Percentiles rank a stretch among this genome's conserved stretches.
Conservation (phyloP, 2,888 invertebrate species). For the Cabera pusaria region DNA sequence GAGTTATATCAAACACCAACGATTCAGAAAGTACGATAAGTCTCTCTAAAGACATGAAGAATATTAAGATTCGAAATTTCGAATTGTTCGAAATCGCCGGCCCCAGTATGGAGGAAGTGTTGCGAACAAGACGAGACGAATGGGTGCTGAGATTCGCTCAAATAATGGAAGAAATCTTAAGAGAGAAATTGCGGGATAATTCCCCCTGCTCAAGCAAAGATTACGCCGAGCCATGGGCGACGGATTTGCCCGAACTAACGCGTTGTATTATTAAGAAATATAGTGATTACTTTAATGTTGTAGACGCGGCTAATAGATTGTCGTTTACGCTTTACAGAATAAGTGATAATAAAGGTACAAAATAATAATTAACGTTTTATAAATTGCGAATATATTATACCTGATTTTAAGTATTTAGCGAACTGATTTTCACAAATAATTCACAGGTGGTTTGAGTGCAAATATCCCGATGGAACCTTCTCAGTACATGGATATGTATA, state of each 20-base stretch:
- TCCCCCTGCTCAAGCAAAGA: conserved; percentile 34
- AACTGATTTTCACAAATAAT: no score
- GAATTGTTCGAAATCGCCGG: conserved; percentile 50
- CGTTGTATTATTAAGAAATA: conserved; percentile 57
- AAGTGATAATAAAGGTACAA: conserved; percentile 51
- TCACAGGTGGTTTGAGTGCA: conserved; percentile 70
- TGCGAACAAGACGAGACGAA: conserved; percentile 57
- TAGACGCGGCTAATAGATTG: conserved; percentile 52
- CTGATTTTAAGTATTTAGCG: no score
- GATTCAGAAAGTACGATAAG: conserved; percentile 2
- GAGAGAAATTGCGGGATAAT: conserved; percentile 52
- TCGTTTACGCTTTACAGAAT: conserved; percentile 45
- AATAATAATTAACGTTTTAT: no score
- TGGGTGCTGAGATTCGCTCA: conserved; percentile 67
- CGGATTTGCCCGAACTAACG: conserved; percentile 55
- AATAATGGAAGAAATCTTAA: conserved; percentile 69
- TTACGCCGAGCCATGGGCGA: conserved; percentile 58
- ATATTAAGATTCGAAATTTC: no score
- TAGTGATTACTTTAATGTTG: conserved; percentile 37
- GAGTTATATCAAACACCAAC: conserved; percentile 45
- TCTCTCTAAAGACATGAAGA: no score
- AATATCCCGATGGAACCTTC: conserved; percentile 71
- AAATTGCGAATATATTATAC: no score
- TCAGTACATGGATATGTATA: conserved; percentile 78
- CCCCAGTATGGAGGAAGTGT: conserved; percentile 51